Evolutionary conservation across 2,888 invertebrate species (phyloP).

Genomic region (Drosophila recens): DNA sequence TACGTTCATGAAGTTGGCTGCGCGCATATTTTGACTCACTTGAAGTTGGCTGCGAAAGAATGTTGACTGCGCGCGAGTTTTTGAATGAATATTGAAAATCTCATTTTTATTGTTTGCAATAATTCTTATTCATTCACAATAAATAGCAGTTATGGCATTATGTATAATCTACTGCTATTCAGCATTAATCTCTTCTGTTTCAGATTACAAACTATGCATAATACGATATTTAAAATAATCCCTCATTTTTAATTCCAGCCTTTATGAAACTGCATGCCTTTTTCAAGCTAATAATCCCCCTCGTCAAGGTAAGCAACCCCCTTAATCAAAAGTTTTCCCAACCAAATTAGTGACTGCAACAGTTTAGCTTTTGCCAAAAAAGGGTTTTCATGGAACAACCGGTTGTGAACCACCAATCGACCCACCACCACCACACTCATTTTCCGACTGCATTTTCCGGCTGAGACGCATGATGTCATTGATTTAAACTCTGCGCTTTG

Average conservation of each 20-base stretch:
- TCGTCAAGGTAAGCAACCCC: constrained; percentile 50
- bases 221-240: constrained; percentile 1
- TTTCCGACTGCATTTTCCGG: constrained; percentile 49
- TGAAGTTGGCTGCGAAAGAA: constrained; percentile 21
- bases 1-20: constrained; percentile 11
- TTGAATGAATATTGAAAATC: background rate
- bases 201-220: background rate
- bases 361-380: constrained; percentile 48
- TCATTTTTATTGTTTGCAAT: too few relatives aligned
- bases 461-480: constrained; percentile 59
- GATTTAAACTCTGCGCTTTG: constrained; percentile 30
- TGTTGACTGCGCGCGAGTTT: constrained; percentile 21
- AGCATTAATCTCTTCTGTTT: background rate
- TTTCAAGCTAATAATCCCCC: constrained; percentile 29
- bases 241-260: constrained; percentile 13
- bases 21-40: background rate
- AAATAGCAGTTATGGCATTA: background rate
- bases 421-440: constrained; percentile 43
- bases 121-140: background rate
- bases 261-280: constrained; percentile 43
- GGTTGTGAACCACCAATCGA: constrained; percentile 56
- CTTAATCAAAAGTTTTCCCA: constrained; percentile 40
- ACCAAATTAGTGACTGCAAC: constrained; percentile 58
- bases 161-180: too few relatives aligned
- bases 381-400: constrained; percentile 57